Evolutionary conservation across 2,888 invertebrate genomes (phyloP), one percentile per base, ranked within the genome.

Genomic region (Helobdella robusta): DNA sequence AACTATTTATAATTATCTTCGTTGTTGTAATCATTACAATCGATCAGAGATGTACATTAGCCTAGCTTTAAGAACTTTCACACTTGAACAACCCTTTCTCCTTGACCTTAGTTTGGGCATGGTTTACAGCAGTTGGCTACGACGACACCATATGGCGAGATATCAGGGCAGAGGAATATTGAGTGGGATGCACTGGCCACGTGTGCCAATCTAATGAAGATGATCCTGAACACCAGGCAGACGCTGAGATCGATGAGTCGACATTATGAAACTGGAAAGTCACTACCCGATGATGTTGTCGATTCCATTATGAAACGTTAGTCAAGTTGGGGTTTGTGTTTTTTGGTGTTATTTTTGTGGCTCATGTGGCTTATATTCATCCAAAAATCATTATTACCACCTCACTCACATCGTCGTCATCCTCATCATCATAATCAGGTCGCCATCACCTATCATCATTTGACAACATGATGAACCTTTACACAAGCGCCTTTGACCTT

Each of bases 161-260:
- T 91, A 0, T 85, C 91, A 2, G 93, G 93, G 0, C 80, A 88
- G 28, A 86, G 87, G 0, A 89, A 89, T 77, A 84, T 94, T 0
- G 95, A 95, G 81, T 92, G 91, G 91, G 97, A 97, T 79, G 89
- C 90, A 0, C 86, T 89, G 0, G 87, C 88, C 75, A 67, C 67
- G 30, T 67, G 67, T 35, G 62, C 68, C 25, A 59, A 56, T 32
- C n/a, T 69, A 35, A 30, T 62, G 50, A 62, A 25, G 30, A 59
- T 70, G 69, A 60, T 70, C 48, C 69, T 90, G 6, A 86, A 85
- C 70, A 86, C 89, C 72, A 20, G 35, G 11, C 56, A 54, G 34
- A 64, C 52, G 8, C 50, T 66, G 23, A 46, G 30, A 59, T 78
- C 76, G 56, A 83, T 93, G 60, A 87, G 88, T 58, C 83, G 85